A percentile compares a stretch with the other conserved stretches of the same genome.
These are phyloP conservation scores for Anagyrus pseudococci DNA, from an alignment of 2,888 invertebrate species.

Conservation along the genomic window DNA sequence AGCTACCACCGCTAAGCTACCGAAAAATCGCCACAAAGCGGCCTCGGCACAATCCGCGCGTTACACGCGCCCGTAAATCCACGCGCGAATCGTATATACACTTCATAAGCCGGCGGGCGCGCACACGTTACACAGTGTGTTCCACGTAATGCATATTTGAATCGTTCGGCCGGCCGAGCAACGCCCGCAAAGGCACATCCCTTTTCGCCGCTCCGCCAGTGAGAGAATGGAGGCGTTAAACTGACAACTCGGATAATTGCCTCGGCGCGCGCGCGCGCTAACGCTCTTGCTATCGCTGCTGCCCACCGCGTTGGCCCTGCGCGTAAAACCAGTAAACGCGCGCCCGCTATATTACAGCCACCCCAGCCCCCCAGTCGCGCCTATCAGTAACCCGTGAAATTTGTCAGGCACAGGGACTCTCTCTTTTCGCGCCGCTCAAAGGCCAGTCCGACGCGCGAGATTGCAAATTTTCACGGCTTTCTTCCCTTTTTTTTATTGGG, in stretches of 20 bases:
- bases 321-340: conserved; percentile 54
- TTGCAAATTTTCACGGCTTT: conserved; percentile 2
- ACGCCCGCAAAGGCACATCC: conserved; percentile 2
- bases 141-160: conserved; percentile 5
- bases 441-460: not conserved
- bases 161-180: too few relatives aligned
- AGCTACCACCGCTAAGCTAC: not conserved
- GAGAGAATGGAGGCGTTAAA: conserved; percentile 54
- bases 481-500: conserved; percentile 5
- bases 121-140: conserved; percentile 19
- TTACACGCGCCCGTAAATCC: conserved; percentile 42
- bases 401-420: conserved; percentile 42
- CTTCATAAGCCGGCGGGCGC: conserved; percentile 50
- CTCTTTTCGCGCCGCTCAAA: conserved; percentile 24
- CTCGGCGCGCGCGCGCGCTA: conserved; percentile 45
- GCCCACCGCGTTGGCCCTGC: too few relatives aligned
- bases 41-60: conserved; percentile 12
- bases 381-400: conserved; percentile 41
- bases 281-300: not conserved
- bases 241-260: conserved; percentile 59
- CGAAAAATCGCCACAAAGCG: conserved; percentile 14
- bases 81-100: conserved; percentile 42
- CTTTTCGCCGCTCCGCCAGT: conserved; percentile 42
- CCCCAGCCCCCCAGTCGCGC: conserved; percentile 7
- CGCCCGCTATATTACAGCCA: conserved; percentile 49